These are phyloP conservation scores for Pomacea canaliculata DNA, from an alignment of 2,888 invertebrate species.

Conservation along the genomic window DNA sequence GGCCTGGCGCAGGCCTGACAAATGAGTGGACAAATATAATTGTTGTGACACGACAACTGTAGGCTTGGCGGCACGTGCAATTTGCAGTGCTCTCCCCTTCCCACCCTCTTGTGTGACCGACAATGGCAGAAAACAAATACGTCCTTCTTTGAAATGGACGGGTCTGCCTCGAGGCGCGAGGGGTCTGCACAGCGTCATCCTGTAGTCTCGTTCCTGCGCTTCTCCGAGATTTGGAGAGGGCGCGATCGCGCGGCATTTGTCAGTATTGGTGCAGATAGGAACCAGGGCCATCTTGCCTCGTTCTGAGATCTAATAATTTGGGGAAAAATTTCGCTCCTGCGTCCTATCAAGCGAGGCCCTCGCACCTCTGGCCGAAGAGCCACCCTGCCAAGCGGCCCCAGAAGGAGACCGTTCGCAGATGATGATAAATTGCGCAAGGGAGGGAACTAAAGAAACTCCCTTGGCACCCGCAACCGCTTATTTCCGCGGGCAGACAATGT, in stretches of 20 bases:
- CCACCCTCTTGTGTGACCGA: too few relatives aligned
- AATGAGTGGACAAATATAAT: too few relatives aligned
- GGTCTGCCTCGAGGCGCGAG: too few relatives aligned
- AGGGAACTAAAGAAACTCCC: constrained; percentile 2
- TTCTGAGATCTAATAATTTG: constrained; percentile 1
- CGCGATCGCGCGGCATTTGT: neutral
- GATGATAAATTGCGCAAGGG: constrained; percentile 5
- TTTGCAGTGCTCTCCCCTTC: too few relatives aligned
- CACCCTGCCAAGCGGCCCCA: neutral
- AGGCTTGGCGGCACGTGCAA: too few relatives aligned
- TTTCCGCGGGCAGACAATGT: neutral
- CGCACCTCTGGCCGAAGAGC: neutral
- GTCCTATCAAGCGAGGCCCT: neutral
- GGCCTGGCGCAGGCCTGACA: too few relatives aligned
- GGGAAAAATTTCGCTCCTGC: constrained; percentile 2
- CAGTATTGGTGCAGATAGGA: constrained; percentile 1
- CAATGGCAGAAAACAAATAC: too few relatives aligned
- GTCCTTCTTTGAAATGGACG: too few relatives aligned
- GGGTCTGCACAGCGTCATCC: too few relatives aligned
- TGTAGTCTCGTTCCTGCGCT: too few relatives aligned
- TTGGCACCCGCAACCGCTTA: neutral
- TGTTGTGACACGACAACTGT: too few relatives aligned
- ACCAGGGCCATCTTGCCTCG: constrained; percentile 1
- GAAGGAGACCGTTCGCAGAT: neutral
- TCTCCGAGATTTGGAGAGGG: too few relatives aligned